Evolutionary conservation across 2,113 vertebrate species (phyloP), one percentile per base, ranked within the genome.

Genomic region (Lophura nycthemera): DNA sequence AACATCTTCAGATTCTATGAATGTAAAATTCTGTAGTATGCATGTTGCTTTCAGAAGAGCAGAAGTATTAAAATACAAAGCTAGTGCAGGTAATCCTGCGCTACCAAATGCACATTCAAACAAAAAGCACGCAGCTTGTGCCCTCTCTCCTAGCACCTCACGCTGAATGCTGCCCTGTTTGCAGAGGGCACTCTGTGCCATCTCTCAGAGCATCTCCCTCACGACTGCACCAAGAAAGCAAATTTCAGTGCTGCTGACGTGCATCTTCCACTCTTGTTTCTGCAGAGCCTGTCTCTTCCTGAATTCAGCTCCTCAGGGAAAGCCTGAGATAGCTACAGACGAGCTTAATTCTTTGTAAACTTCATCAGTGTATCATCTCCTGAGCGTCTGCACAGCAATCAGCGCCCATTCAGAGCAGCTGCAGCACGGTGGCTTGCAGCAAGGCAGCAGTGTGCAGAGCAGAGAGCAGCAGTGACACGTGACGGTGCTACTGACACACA

Each of bases 141-240:
- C 7, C 14, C 13, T 13, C 43, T 19, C 25, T 9, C 11, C 43
- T 1, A 7, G 86, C 12, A 42, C 12, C 18, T 8, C 32, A 21
- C 13, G 32, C 20, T 11, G 10, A 43, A 21, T 13, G 63, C 24
- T 11, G 14, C 70, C 43, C 70, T 32, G 0, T n/a, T n/a, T 30
- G 72, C 63, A 11, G 19, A 22, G 3, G 48, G 34, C 75, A 30
- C 29, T 3, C 12, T 2, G 24, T 3, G 3, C 1, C 2, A 36
- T 6, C 50, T 29, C 67, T 43, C 1, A 6, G 10, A 16, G 43
- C 30, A 2, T 13, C 25, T 74, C 47, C 43, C 6, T 2, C 20
- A 1, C 2, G 45, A 54, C 16, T 54, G 52, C 52, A 54, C 60
- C 30, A 34, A 43, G 76, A 9, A 15, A 48, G 48, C 60, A 57